Evolutionary conservation across 2,797 vertebrate genomes (phyloP), one percentile per base, ranked within the genome.

Genomic region (Liparis tanakae): DNA sequence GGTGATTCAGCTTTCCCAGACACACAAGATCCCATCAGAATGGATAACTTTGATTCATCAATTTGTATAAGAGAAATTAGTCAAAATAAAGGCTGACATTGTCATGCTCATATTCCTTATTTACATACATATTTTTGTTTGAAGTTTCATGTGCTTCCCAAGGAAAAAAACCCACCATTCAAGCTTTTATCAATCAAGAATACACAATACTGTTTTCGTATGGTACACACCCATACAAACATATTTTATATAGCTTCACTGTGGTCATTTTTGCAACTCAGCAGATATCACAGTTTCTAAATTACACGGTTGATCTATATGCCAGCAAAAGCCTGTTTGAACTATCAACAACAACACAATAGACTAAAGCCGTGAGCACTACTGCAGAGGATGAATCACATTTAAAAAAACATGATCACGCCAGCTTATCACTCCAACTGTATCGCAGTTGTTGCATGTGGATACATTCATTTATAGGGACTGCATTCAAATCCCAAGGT

Each of bases 401-500:
- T 12, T 50, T 39, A 75, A 61, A 56, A 43, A 73, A 64, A 59
- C 14, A 63, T 7, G 1, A 67, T 48, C 10, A 64, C 34, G 66
- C 66, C 34, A 64, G 51, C 25, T 62, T 14, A 65, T 37, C 10
- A 56, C 37, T 68, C 64, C 36, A 66, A 48, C 33, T 76, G 43
- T 39, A 41, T 12, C 25, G 25, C 25, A 48, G 46, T 50, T 76
- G 46, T 43, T 5, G 50, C 76, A 12, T 64, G 39, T 20, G 14
- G 48, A 66, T 51, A 70, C 46, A 73, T 56, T 48, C 25, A 72
- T 81, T 83, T 48, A 70, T 46, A 67, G 50, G 46, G 79, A 69
- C 20, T 72, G 84, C 74, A 46, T 41, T 18, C 36, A 80, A 66
- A 79, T 73, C 72, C 46, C 14, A 55, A 20, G 37, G 34, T 74